Evolutionary conservation across 2,797 vertebrate species (phyloP).

Genomic region (Florisuga fusca): DNA sequence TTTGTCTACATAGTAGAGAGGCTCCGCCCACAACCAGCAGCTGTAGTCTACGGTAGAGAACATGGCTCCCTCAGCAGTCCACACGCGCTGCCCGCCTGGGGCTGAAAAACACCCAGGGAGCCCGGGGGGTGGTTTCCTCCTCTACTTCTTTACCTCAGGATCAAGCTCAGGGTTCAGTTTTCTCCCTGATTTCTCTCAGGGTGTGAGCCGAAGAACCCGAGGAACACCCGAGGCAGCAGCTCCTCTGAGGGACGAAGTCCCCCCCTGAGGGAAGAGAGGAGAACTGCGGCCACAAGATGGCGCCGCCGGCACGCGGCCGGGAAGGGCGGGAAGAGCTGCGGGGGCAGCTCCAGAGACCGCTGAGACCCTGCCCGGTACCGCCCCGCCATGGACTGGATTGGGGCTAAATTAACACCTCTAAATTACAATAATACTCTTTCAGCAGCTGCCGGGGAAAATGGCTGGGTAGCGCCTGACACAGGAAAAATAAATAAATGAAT

Average conservation of each 20-base stretch:
- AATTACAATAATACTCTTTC: fast-evolving
- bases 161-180: fast-evolving
- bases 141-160: background rate
- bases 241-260: too few relatives aligned
- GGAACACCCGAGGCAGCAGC: background rate
- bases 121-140: fast-evolving
- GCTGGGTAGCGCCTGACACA: fast-evolving
- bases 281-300: background rate
- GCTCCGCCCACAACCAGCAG: background rate
- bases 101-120: fast-evolving
- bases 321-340: background rate
- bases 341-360: background rate
- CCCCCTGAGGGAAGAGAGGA: too few relatives aligned
- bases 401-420: fast-evolving
- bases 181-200: fast-evolving
- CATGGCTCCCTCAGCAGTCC: fast-evolving
- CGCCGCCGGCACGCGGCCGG: background rate
- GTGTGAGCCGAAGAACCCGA: fast-evolving
- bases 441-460: background rate
- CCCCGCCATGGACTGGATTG: fast-evolving
- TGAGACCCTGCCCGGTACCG: too few relatives aligned
- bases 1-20: background rate
- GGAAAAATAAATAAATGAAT: background rate
- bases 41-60: fast-evolving
- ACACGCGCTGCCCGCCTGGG: fast-evolving